Conservation (phyloP, 2,797 vertebrate genomes). For the Protonibea diacanthus region DNA sequence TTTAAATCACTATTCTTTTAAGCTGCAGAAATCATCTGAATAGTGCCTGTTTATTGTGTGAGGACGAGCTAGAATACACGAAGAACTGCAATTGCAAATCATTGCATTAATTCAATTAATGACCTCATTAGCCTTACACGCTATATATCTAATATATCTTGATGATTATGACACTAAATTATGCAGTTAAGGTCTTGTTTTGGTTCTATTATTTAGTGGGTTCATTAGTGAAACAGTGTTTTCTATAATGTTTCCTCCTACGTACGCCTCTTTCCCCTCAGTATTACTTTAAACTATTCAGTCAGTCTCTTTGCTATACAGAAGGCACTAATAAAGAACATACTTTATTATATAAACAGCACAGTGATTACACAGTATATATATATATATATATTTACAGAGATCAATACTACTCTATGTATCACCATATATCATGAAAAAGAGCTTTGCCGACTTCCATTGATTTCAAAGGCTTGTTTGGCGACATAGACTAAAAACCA, state of each 20-base stretch:
- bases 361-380: constrained; percentile 15
- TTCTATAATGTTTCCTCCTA: constrained; percentile 7
- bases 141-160: constrained; percentile 39
- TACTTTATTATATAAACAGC: constrained; percentile 6
- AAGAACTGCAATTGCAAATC: constrained; percentile 3
- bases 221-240: constrained; percentile 44
- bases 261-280: not conserved
- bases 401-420: not conserved
- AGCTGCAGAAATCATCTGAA: not conserved
- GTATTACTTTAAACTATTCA: constrained; percentile 23
- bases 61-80: not conserved
- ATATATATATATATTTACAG: not conserved
- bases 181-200: constrained; percentile 25
- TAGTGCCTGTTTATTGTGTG: constrained; percentile 8
- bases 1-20: not conserved
- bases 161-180: constrained; percentile 36
- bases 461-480: not conserved
- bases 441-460: not conserved
- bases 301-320: constrained; percentile 21
- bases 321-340: constrained; percentile 6
- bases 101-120: constrained; percentile 31
- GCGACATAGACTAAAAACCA: not conserved
- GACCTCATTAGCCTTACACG: constrained; percentile 32
- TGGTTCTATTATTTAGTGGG: constrained; percentile 33
- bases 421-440: constrained; percentile 10